These are phyloP conservation scores for Venustaconcha ellipsiformis DNA, from an alignment of 1,140 invertebrate genomes.

Conservation along the genomic window DNA sequence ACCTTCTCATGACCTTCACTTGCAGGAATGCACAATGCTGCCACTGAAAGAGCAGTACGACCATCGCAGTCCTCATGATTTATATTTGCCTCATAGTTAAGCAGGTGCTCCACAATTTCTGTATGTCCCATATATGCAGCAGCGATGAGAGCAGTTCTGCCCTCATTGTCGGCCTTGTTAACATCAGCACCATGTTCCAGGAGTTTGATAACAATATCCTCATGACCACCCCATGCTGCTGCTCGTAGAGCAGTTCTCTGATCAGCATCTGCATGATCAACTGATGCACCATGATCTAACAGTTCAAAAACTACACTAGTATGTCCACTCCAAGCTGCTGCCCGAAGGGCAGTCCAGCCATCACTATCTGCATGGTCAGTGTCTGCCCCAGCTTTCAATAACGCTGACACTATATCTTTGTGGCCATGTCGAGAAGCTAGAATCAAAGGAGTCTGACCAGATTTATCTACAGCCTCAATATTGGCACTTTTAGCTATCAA, in stretches of 20 bases:
- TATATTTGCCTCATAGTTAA: slow-evolving; percentile 62
- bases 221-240: slow-evolving; percentile 91
- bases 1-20: slow-evolving; percentile 77
- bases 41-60: slow-evolving; percentile 76
- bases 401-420: slow-evolving; percentile 65
- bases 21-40: slow-evolving; percentile 74
- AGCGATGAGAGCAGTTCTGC: slow-evolving; percentile 76
- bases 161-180: slow-evolving; percentile 83
- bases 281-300: slow-evolving; percentile 81
- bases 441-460: slow-evolving; percentile 81
- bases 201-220: slow-evolving; percentile 89
- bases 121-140: slow-evolving; percentile 74
- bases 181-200: slow-evolving; percentile 88
- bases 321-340: slow-evolving; percentile 92
- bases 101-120: slow-evolving; percentile 69
- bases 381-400: slow-evolving; percentile 62
- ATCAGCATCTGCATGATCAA: slow-evolving; percentile 87
- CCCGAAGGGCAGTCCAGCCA: slow-evolving; percentile 71
- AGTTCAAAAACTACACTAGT: slow-evolving; percentile 79
- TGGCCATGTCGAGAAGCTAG: slow-evolving; percentile 77
- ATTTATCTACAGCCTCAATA: slow-evolving; percentile 89
- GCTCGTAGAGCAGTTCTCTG: slow-evolving; percentile 89
- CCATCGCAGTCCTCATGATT: slow-evolving; percentile 67
- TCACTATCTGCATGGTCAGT: slow-evolving; percentile 69
- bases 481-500: slow-evolving; percentile 82